Conservation (phyloP, 2,113 vertebrate species). For the Platanista minor region DNA sequence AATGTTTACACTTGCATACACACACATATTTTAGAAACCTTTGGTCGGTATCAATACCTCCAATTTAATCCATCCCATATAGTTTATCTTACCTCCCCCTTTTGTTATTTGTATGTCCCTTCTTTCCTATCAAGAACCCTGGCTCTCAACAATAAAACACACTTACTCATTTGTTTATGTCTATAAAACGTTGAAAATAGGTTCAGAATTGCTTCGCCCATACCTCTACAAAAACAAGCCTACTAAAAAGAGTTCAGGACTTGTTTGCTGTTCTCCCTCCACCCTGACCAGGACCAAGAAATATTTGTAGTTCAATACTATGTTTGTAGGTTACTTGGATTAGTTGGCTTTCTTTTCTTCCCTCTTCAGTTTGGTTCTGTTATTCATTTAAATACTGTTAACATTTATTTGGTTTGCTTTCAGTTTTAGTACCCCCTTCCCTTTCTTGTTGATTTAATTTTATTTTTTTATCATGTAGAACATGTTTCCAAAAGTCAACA, state of each 20-base stretch:
- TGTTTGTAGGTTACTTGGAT: neutral
- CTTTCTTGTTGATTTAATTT: neutral
- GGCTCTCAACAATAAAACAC: neutral
- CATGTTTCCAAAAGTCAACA: neutral
- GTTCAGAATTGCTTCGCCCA: neutral
- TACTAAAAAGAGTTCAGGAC: neutral
- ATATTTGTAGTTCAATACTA: neutral
- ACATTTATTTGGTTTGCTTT: neutral
- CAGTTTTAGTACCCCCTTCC: neutral
- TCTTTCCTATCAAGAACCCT: neutral
- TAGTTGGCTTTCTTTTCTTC: neutral
- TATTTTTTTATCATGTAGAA: neutral
- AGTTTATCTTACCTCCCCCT: neutral
- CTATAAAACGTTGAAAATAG: neutral
- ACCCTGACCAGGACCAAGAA: neutral
- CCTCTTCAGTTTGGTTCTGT: neutral
- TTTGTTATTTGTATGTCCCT: neutral
- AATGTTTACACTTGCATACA: neutral
- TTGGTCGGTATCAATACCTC: neutral
- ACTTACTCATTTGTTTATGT: neutral
- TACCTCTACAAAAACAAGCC: neutral
- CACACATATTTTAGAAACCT: neutral
- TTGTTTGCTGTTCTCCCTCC: neutral
- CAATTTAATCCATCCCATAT: neutral
- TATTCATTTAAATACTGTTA: constrained; percentile 1